A percentile compares a stretch with the other conserved stretches of the same genome.
Conservation (phyloP, 23 tunicate species). For the Oikopleura dioica region DNA sequence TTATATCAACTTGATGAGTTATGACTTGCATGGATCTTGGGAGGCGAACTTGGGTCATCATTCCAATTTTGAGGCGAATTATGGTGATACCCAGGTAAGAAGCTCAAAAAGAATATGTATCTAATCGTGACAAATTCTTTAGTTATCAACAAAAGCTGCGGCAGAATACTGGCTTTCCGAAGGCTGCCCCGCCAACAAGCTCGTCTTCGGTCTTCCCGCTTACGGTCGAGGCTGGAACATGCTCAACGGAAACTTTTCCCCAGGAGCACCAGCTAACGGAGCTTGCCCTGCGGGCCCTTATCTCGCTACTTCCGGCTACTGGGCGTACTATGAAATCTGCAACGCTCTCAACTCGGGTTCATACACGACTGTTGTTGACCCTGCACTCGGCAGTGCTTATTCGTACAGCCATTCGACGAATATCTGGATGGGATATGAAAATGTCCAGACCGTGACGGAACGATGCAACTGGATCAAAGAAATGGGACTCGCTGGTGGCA, state of each 20-base stretch:
- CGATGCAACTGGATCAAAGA: too few species aligned
- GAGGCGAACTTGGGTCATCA: constrained; percentile 45
- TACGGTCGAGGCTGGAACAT: background rate
- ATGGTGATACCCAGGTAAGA: too few species aligned
- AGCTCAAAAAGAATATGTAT: too few species aligned
- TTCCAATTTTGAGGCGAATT: constrained; percentile 20
- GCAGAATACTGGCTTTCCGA: constrained; percentile 23
- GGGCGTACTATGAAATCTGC: background rate
- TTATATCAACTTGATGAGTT: constrained; percentile 53
- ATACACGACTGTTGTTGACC: background rate
- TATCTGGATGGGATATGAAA: too few species aligned
- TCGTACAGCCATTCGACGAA: too few species aligned
- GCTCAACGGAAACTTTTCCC: background rate
- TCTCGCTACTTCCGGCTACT: background rate
- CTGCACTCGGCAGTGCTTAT: background rate
- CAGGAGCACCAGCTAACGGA: background rate
- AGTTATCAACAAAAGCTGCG: background rate
- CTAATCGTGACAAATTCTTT: too few species aligned
- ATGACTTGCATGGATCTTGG: constrained; percentile 62
- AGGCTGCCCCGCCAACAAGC: constrained; percentile 26
- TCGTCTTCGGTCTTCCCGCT: background rate
- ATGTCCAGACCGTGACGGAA: too few species aligned
- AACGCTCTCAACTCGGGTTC: background rate
- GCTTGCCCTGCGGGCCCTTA: background rate
- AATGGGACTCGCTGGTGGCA: too few species aligned